These are phyloP conservation scores for Ferdinandea cuprea DNA, from an alignment of 2,888 invertebrate species.

Conservation along the genomic window DNA sequence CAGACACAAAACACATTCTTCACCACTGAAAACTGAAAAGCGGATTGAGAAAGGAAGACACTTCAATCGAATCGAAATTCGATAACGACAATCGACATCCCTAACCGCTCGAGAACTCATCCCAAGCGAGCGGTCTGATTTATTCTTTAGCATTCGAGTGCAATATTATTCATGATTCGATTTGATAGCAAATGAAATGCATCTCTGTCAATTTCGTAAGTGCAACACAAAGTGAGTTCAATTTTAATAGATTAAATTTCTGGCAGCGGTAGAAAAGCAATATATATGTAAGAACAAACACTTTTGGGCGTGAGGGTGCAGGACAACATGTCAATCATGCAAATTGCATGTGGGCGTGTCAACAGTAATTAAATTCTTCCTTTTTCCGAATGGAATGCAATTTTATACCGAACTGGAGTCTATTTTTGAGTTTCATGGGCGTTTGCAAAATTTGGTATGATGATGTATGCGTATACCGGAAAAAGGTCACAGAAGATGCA, in stretches of 20 bases:
- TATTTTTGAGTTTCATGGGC: too few relatives aligned
- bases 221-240: slow-evolving; percentile 73
- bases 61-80: slow-evolving; percentile 57
- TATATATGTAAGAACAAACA: slow-evolving; percentile 20
- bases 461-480: too few relatives aligned
- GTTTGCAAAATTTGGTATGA: too few relatives aligned
- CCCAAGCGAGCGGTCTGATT: slow-evolving; percentile 49
- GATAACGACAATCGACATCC: slow-evolving; percentile 54
- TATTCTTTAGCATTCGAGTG: slow-evolving; percentile 62
- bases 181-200: slow-evolving; percentile 73
- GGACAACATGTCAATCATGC: too few relatives aligned
- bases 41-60: slow-evolving; percentile 11
- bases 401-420: too few relatives aligned
- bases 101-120: slow-evolving; percentile 1
- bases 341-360: too few relatives aligned
- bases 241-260: slow-evolving; percentile 72
- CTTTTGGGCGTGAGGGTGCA: neutral
- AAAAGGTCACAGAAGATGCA: too few relatives aligned
- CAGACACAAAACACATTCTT: slow-evolving; percentile 35
- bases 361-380: too few relatives aligned
- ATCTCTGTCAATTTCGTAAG: slow-evolving; percentile 73
- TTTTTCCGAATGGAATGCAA: too few relatives aligned
- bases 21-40: slow-evolving; percentile 18
- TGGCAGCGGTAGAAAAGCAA: slow-evolving; percentile 1
- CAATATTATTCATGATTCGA: slow-evolving; percentile 72